phyloP scores from a whole-genome alignment of 1,140 invertebrate genomes.

The Hyposmocoma kahamanoa region DNA sequence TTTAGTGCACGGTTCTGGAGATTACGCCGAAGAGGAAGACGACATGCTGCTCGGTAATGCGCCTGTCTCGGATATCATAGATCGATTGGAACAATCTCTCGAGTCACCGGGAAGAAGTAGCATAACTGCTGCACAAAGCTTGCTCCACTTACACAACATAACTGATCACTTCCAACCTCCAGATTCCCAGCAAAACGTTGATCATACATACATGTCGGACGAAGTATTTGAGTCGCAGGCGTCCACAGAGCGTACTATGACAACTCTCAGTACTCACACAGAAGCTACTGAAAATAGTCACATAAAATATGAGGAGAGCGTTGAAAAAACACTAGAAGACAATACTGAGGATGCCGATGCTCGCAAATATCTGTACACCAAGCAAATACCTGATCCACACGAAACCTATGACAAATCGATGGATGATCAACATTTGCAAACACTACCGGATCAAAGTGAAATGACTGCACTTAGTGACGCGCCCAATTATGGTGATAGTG shows the following conservation, averaged over 20 bases:
- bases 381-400: conserved; percentile 46
- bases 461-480: conserved; percentile 28
- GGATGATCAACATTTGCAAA: conserved; percentile 27
- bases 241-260: conserved; percentile 33
- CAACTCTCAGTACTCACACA: conserved; percentile 22
- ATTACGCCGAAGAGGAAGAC: conserved; percentile 76
- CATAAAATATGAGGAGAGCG: conserved; percentile 37
- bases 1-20: conserved; percentile 53
- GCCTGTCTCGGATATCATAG: conserved; percentile 75
- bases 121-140: conserved; percentile 61
- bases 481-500: conserved; percentile 11
- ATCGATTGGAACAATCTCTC: conserved; percentile 73
- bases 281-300: conserved; percentile 35
- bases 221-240: conserved; percentile 41
- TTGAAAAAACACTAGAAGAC: conserved; percentile 46
- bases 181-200: conserved; percentile 31
- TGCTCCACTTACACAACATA: conserved; percentile 65
- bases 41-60: conserved; percentile 69
- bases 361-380: conserved; percentile 45
- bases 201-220: conserved; percentile 37
- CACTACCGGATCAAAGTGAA: conserved; percentile 50
- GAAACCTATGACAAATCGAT: conserved; percentile 35
- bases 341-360: conserved; percentile 27
- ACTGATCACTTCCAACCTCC: conserved; percentile 57
- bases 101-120: conserved; percentile 63